These are phyloP conservation scores for Acomys russatus DNA, from an alignment of 2,797 vertebrate species.

Conservation along the genomic window DNA sequence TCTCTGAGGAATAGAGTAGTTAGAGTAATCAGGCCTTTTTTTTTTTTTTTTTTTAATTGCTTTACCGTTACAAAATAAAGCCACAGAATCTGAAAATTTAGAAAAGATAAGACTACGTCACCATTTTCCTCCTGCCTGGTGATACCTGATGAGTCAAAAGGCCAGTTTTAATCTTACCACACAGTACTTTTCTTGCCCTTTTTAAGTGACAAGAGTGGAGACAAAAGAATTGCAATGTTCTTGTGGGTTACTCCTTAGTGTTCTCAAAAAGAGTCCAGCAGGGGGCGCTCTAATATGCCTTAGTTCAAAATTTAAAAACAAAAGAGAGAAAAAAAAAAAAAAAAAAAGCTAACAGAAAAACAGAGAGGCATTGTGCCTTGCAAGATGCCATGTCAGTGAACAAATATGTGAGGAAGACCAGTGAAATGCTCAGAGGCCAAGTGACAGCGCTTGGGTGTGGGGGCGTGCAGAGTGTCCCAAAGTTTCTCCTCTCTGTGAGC, in stretches of 20 bases:
- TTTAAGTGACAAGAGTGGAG: constrained; percentile 5
- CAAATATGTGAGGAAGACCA: constrained; percentile 84
- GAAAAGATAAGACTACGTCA: neutral
- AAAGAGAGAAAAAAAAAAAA: constrained; percentile 62
- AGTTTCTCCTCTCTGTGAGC: neutral
- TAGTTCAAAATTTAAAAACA: constrained; percentile 43
- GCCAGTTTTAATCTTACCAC: neutral
- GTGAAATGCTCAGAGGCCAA: constrained; percentile 83
- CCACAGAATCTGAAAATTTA: neutral
- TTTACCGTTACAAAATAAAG: neutral
- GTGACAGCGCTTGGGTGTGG: constrained; percentile 67
- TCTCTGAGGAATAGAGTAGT: neutral
- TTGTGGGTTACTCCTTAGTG: too few relatives aligned
- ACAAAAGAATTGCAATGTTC: constrained; percentile 52
- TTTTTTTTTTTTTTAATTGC: constrained; percentile 20
- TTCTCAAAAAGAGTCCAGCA: constrained; percentile 78
- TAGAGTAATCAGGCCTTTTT: neutral
- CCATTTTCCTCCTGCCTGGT: neutral
- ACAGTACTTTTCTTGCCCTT: neutral
- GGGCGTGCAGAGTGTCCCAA: neutral
- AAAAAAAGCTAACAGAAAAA: constrained; percentile 65
- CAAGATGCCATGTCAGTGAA: constrained; percentile 81
- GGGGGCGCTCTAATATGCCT: constrained; percentile 88
- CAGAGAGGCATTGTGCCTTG: constrained; percentile 70
- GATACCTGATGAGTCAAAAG: neutral